phyloP scores from a whole-genome alignment of 2,113 vertebrate genomes.

The Acrocephalus kingi region DNA sequence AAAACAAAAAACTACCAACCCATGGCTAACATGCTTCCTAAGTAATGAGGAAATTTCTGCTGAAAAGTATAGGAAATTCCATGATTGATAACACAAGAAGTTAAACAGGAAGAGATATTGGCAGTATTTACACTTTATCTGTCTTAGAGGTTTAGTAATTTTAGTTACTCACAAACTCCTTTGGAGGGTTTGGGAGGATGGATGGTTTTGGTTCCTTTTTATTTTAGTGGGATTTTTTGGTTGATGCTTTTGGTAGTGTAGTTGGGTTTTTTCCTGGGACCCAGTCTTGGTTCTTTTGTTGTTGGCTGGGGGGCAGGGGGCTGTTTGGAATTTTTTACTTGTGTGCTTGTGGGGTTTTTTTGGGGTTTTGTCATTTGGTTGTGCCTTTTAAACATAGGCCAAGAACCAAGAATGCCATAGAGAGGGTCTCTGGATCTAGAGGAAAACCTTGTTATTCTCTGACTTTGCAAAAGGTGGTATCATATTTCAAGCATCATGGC shows the following conservation, averaged over 20 bases:
- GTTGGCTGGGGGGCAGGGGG: neutral
- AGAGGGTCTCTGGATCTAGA: neutral
- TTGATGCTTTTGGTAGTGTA: neutral
- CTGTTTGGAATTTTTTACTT: neutral
- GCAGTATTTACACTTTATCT: neutral
- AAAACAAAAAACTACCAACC: too few species aligned
- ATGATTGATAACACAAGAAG: neutral
- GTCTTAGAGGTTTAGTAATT: neutral
- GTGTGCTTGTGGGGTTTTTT: too few species aligned
- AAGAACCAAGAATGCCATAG: neutral
- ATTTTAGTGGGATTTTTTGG: neutral
- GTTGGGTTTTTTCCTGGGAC: neutral
- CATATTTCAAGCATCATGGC: neutral
- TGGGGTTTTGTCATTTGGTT: neutral
- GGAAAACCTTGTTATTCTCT: neutral
- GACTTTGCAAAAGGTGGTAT: neutral
- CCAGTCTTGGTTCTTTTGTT: neutral
- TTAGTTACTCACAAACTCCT: neutral
- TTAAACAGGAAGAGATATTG: neutral
- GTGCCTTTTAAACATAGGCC: neutral
- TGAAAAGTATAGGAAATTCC: neutral
- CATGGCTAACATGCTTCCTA: neutral
- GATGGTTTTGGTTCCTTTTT: fast-evolving
- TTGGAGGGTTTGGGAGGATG: neutral
- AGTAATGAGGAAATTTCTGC: neutral